phyloP scores from a whole-genome alignment of 2,888 invertebrate genomes.

The Lypha dubia region DNA sequence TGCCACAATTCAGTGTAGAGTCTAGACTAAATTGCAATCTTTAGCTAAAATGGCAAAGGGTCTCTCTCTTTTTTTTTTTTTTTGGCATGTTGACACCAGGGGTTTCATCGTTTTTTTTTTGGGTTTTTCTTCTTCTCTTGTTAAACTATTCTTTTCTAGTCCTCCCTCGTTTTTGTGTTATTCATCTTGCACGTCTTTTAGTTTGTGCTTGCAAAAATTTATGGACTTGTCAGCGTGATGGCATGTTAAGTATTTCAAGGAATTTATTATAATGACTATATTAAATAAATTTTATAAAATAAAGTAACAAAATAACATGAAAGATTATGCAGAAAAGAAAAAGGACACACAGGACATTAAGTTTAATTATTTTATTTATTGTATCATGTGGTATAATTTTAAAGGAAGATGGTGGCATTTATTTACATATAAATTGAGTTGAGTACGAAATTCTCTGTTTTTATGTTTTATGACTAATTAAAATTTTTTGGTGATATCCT shows the following conservation, averaged over 20 bases:
- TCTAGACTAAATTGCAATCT: slow-evolving; percentile 58
- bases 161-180: slow-evolving; percentile 5
- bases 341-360: slow-evolving; percentile 6
- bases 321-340: background rate
- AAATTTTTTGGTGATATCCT: too few species aligned
- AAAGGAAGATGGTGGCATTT: background rate
- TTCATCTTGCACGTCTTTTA: slow-evolving; percentile 16
- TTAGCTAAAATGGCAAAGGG: slow-evolving; percentile 50
- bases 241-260: slow-evolving; percentile 60
- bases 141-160: slow-evolving; percentile 5
- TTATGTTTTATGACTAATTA: too few species aligned
- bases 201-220: slow-evolving; percentile 51
- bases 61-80: background rate
- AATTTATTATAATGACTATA: slow-evolving; percentile 70
- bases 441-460: too few species aligned
- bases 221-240: slow-evolving; percentile 65
- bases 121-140: background rate
- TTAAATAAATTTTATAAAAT: slow-evolving; percentile 59
- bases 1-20: slow-evolving; percentile 29
- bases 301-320: background rate
- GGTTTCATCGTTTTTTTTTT: slow-evolving; percentile 30
- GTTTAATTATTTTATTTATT: slow-evolving; percentile 37
- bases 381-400: background rate
- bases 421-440: background rate
- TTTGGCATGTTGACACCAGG: slow-evolving; percentile 64